Base-by-base conservation (phyloP, 1,140 invertebrate species). In the Euborellia annulipes region DNA sequence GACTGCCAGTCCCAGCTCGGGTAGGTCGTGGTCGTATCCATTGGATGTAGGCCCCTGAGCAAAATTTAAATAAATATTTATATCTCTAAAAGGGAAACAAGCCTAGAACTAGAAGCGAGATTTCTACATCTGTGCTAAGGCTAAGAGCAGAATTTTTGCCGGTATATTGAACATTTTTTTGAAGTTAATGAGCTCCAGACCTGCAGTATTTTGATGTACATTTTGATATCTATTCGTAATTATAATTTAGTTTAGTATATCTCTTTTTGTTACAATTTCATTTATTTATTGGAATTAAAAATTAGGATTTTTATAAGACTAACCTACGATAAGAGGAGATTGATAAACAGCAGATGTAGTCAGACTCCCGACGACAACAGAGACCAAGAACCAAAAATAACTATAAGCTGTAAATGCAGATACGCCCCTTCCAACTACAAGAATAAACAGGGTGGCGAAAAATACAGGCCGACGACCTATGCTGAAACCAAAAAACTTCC, bases 381-480 rank as follows among this genome's bases (percentile, higher is more conserved):
- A 55, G 19, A 65, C 56, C 36, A 65, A 56, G 46, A 70, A 72
- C 48, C 62, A 54, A 9, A 55, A 55, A 50, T 63, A 71, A 47
- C 55, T 63, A 30, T 61, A 54, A 21, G 61, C 62, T 23, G 62
- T 51, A 54, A 60, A 60, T 20, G 66, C 59, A n/a, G 63, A 62
- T 11, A 56, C 50, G 11, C 70, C 41, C 6, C 67, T 58, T 1
- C 64, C 62, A 20, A 62, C 51, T 34, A 64, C 51, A 36, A 65
- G 62, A 41, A 69, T 54, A 18, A 61, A 37, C 21, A 68, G 45
- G 19, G 62, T 56, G 38, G 68, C 52, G 46, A 70, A 64, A 51
- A 67, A 64, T n/a, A 66, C 61, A 11, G 59, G 49, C 36, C 67
- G 58, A 27, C 71, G 60, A 3, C 71, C 71, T 20, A 61, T 61